Base-by-base conservation (phyloP, 2,113 vertebrate species). In the Corvus cornix region DNA sequence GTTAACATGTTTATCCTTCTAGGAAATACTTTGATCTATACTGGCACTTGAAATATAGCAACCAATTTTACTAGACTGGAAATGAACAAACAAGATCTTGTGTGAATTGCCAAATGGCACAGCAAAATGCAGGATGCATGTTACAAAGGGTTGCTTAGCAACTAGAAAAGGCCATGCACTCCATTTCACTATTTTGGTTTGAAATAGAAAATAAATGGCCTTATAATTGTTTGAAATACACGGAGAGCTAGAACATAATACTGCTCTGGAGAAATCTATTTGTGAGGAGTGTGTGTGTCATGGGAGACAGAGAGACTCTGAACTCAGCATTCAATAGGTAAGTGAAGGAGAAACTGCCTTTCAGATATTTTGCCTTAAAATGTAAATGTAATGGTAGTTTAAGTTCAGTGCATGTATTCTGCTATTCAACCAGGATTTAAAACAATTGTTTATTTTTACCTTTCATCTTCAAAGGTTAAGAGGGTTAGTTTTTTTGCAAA, bases 21-120 rank as follows among this genome's bases (percentile, higher is more conserved):
- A 97, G 96, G 95, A 97, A 97, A 96, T 92, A 96, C 96, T 97
- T 97, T 97, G 96, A 96, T 96, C 93, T 96, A 79, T 68, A 92
- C 89, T 96, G 96, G 96, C 96, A 96, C 96, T 96, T 93, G 92
- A 96, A 96, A 97, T 96, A 95, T 72, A 95, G 96, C 90, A 96
- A 95, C 96, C 95, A 73, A 49, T 73, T 92, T 94, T 96, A 94
- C 92, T 93, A 96, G 96, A 94, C 96, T 97, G 95, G 90, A 97
- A 96, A 97, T 94, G 96, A 96, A 95, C 96, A 96, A 97, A 94
- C 90, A 93, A 92, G 90, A 87, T 90, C 88, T 84, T 96, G 80
- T 87, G 69, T 60, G 90, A 95, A 89, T 94, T 95, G 95, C 96
- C 95, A 96, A 97, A 97, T 92, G 93, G 96, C 90, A 93, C 86